Percentiles rank a stretch among this genome's conserved stretches.
Evolutionary conservation across 2,113 vertebrate genomes (phyloP).

Genomic region (Bubo bubo): DNA sequence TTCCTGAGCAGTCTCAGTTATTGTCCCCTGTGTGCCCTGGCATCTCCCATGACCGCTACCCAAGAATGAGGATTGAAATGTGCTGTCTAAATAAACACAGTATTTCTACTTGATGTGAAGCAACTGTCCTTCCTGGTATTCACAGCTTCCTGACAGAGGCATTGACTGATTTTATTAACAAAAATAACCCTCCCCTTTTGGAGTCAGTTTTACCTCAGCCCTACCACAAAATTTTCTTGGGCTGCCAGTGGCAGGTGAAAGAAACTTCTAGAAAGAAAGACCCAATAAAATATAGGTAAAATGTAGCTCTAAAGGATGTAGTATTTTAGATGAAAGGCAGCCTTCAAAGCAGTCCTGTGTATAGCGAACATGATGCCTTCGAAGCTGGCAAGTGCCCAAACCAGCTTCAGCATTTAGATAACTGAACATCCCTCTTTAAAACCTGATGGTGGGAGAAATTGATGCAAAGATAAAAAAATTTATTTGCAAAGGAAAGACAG

Average conservation of each 20-base stretch:
- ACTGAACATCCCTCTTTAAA: background rate
- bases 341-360: background rate
- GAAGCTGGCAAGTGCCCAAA: background rate
- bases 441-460: background rate
- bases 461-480: background rate
- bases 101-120: background rate
- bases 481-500: background rate
- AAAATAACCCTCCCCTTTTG: background rate
- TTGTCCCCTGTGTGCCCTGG: background rate
- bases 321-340: background rate
- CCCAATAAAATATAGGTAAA: background rate
- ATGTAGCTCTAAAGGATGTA: background rate
- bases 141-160: background rate
- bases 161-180: background rate
- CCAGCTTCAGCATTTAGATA: background rate
- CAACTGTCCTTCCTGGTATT: background rate
- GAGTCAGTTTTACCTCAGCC: background rate
- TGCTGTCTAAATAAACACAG: background rate
- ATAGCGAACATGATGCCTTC: fast-evolving
- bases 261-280: background rate
- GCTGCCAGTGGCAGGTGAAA: background rate
- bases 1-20: fast-evolving
- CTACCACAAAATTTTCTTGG: background rate
- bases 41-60: background rate
- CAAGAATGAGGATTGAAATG: background rate